These are phyloP conservation scores for Plutomurus gul DNA, from an alignment of 1,140 invertebrate genomes.

Conservation along the genomic window DNA sequence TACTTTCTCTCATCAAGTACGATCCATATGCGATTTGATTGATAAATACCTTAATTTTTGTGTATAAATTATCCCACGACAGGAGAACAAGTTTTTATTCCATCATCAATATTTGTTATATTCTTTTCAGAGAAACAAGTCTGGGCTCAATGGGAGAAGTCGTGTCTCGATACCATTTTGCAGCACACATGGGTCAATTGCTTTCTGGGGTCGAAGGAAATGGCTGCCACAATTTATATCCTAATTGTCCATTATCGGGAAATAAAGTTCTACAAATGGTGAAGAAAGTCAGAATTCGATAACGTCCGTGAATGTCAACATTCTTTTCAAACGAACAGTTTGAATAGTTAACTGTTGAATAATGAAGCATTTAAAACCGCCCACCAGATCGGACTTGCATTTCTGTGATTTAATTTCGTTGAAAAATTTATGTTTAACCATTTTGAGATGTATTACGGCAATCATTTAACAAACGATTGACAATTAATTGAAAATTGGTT, in stretches of 20 bases:
- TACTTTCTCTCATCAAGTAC: conserved; percentile 73
- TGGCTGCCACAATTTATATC: conserved; percentile 74
- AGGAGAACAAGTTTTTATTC: background rate
- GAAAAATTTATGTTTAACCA: too few species aligned
- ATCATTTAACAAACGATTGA: too few species aligned
- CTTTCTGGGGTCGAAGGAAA: conserved; percentile 71
- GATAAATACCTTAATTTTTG: background rate
- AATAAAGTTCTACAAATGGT: conserved; percentile 70
- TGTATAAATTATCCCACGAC: background rate
- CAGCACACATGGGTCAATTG: conserved; percentile 79
- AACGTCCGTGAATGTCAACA: background rate
- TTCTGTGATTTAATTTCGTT: too few species aligned
- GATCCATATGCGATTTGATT: background rate
- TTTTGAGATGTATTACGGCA: too few species aligned
- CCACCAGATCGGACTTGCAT: too few species aligned
- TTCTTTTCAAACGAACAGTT: too few species aligned
- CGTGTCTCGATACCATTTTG: conserved; percentile 76
- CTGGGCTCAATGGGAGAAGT: conserved; percentile 66
- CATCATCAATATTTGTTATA: background rate
- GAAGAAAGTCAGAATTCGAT: conserved; percentile 66
- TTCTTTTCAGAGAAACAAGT: conserved; percentile 63
- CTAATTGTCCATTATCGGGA: conserved; percentile 69
- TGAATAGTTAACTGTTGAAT: too few species aligned
- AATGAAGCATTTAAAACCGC: too few species aligned
- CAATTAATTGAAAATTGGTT: too few species aligned